Percentiles rank a stretch among this genome's conserved stretches.
Conservation (phyloP, 2,797 vertebrate species). For the Valencia hispanica region DNA sequence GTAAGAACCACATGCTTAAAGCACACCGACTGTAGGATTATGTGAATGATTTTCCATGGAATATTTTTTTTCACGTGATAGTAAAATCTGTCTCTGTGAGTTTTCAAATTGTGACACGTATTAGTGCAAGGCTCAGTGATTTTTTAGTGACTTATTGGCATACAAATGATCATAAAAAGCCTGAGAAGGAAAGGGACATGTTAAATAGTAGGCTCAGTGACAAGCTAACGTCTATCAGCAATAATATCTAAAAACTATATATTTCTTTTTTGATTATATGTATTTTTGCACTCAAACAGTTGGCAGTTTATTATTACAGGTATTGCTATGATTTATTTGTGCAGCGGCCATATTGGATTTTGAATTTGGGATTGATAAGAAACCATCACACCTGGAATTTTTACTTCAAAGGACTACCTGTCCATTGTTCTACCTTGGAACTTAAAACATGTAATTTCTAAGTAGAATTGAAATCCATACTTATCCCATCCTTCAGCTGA, state of each 20-base stretch:
- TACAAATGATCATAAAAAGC: slow-evolving; percentile 67
- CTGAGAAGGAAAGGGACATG: neutral
- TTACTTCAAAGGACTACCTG: neutral
- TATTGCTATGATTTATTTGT: neutral
- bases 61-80: slow-evolving; percentile 28
- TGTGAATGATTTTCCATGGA: slow-evolving; percentile 31
- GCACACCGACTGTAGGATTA: slow-evolving; percentile 16
- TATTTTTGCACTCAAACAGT: neutral
- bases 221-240: neutral
- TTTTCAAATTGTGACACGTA: slow-evolving; percentile 40
- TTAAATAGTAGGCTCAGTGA: neutral
- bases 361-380: neutral
- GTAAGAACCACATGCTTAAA: slow-evolving; percentile 2
- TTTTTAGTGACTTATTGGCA: slow-evolving; percentile 77
- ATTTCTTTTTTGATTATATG: neutral
- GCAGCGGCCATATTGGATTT: neutral
- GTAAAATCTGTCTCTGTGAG: slow-evolving; percentile 36
- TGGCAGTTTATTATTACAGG: neutral
- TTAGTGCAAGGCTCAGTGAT: slow-evolving; percentile 57
- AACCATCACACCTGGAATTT: neutral
- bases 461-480: neutral
- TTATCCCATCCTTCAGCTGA: too few species aligned
- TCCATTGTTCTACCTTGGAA: neutral
- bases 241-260: neutral
- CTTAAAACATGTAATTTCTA: neutral